Evolutionary conservation across 1,140 invertebrate genomes (phyloP), one percentile per base, ranked within the genome.

Genomic region (Antheraea mylitta): DNA sequence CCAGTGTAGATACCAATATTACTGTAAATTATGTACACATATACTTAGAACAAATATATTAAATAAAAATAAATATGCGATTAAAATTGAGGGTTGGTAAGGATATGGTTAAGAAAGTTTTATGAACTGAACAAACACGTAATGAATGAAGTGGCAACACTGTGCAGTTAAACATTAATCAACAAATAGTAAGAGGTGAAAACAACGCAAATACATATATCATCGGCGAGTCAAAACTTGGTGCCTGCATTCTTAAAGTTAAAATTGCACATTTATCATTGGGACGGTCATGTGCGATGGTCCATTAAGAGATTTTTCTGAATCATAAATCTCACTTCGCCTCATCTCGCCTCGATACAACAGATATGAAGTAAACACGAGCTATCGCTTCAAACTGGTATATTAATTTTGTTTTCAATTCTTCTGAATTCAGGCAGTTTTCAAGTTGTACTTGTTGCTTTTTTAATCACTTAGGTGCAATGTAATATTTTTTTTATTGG

Each of bases 281-380:
- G 68, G 53, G 22, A 81, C 76, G 83, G 79, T 80, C 85, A 87
- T 85, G 86, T 87, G 81, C 82, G 79, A 77, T 74, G 77, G 79
- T 89, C 86, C 87, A 92, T 92, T 92, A 91, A 87, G 87, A 91
- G 83, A 90, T 90, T 89, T 88, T 90, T 90, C 86, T 90, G 81
- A 83, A 83, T 86, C 86, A 90, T 91, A 92, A 92, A 92, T 91
- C 89, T 89, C 83, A 84, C 82, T 90, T 87, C 85, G 83, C 86
- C 74, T 86, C 89, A 86, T 89, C 82, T 87, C 78, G 75, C 76
- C 71, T 80, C 84, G 86, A 89, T 89, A 89, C 71, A 72, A 69
- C 81, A 82, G 85, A 87, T 90, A 90, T 82, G 81, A 78, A 82
- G 85, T 82, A 86, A 83, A 84, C 79, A 87, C 70, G 75, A 67